Evolutionary conservation across 1,140 invertebrate genomes (phyloP).

Genomic region (Drosophila dunni): DNA sequence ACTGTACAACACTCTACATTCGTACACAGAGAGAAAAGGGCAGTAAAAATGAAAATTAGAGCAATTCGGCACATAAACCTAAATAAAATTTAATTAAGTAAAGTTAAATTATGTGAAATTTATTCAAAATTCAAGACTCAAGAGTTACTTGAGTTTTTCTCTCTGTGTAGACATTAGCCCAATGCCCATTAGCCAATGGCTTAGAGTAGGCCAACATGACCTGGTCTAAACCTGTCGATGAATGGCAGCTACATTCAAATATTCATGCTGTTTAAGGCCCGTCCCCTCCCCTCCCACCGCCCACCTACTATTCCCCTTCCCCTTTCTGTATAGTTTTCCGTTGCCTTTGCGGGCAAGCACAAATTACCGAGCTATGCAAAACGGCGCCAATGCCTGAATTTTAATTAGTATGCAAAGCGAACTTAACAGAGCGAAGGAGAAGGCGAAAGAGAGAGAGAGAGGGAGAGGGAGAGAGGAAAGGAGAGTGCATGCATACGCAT

Average conservation of each 20-base stretch:
- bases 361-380: conserved; percentile 79
- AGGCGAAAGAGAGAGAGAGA: not conserved
- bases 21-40: too few species aligned
- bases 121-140: too few species aligned
- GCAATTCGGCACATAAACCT: too few species aligned
- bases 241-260: conserved; percentile 48
- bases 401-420: conserved; percentile 70
- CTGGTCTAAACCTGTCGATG: conserved; percentile 38
- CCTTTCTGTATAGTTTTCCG: not conserved
- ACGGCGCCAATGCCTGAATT: conserved; percentile 75
- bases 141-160: too few species aligned
- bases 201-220: conserved; percentile 15
- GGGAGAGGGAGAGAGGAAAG: not conserved
- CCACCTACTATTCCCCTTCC: not conserved
- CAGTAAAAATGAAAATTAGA: too few species aligned
- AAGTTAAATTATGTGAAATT: too few species aligned
- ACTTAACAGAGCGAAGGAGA: not conserved
- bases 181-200: conserved; percentile 11
- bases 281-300: not conserved
- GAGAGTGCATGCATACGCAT: conserved; percentile 65
- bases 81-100: too few species aligned
- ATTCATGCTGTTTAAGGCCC: conserved; percentile 45
- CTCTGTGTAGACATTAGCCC: conserved; percentile 7
- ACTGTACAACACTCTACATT: not conserved
- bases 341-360: conserved; percentile 33